A percentile compares a stretch with the other conserved stretches of the same genome.
These are phyloP conservation scores for Papilio helenus DNA, from an alignment of 1,140 invertebrate species.

Conservation along the genomic window DNA sequence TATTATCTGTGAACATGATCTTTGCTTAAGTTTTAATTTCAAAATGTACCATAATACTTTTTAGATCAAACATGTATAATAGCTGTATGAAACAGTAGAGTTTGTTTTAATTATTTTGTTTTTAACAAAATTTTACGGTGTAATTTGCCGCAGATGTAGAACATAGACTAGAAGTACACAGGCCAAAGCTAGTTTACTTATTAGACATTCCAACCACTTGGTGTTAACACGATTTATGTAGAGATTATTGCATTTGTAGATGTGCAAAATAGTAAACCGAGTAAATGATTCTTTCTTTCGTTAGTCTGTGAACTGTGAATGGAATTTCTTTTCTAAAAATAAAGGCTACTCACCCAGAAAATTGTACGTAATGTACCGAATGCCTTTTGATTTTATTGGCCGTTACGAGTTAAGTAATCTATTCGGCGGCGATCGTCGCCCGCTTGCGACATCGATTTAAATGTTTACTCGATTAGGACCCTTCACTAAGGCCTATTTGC, in stretches of 20 bases:
- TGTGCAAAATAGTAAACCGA: not conserved
- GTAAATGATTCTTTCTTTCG: not conserved
- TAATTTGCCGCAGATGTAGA: too few species aligned
- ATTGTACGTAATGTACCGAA: constrained; percentile 33
- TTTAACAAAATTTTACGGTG: not conserved
- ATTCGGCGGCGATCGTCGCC: constrained; percentile 29
- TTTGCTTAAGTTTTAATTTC: not conserved
- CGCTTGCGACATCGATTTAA: constrained; percentile 36
- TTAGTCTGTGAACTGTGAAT: not conserved
- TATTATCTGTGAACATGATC: not conserved
- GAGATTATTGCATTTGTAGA: too few species aligned
- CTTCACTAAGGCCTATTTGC: constrained; percentile 20
- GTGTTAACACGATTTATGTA: not conserved
- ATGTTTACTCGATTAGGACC: constrained; percentile 31
- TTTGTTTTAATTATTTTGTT: not conserved
- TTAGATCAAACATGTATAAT: too few species aligned
- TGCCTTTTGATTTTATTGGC: constrained; percentile 32
- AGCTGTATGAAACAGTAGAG: too few species aligned
- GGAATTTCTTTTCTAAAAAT: not conserved
- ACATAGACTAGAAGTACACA: too few species aligned
- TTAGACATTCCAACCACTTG: too few species aligned
- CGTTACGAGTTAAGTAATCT: constrained; percentile 35
- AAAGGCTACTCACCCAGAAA: constrained; percentile 17
- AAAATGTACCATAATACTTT: too few species aligned
- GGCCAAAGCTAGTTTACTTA: too few species aligned